Evolutionary conservation across 2,888 invertebrate species (phyloP), one percentile per base, ranked within the genome.

Genomic region (Mesorhabditis spiculigera): DNA sequence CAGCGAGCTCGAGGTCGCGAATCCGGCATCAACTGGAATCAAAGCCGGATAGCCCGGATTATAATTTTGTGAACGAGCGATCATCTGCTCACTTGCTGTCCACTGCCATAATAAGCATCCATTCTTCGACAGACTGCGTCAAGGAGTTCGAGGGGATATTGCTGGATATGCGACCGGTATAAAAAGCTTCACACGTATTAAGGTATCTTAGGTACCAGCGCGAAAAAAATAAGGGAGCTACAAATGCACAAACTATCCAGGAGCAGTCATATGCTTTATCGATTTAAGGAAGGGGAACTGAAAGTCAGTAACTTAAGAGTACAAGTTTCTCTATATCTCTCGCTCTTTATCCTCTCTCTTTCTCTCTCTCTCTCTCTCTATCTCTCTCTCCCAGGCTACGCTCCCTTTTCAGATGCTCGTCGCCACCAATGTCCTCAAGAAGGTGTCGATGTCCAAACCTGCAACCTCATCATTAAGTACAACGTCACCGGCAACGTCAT

Each of bases 391-490:
- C n/a, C n/a, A n/a, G n/a, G n/a, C n/a, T n/a, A n/a, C n/a, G n/a
- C n/a, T n/a, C n/a, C n/a, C n/a, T n/a, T n/a, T n/a, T 42, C 68
- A 81, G 72, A 70, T 78, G 4, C 70, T 84, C 4, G 82, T 85
- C 6, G 78, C 84, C 0, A 84, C 84, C 0, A 81, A 84, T 0
- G 83, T 84, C n/a, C 78, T 82, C 84, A 84, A 45, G 84, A 84
- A 74, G 84, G 84, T 70, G 69, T 84, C 50, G 84, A 84, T 64
- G 82, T 84, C 42, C 65, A 75, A 5, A 76, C 79, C 3, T 85
- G 84, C 77, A 85, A 84, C 71, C 73, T 84, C n/a, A 82, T 84
- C 72, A 79, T 83, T 73, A 83, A 83, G 72, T 84, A 84, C 73
- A 84, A 84, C 68, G 80, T 72, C 45, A 71, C 71, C 61, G 78